Base-by-base conservation (phyloP, 2,888 invertebrate species). In the Ferrisia virgata region DNA sequence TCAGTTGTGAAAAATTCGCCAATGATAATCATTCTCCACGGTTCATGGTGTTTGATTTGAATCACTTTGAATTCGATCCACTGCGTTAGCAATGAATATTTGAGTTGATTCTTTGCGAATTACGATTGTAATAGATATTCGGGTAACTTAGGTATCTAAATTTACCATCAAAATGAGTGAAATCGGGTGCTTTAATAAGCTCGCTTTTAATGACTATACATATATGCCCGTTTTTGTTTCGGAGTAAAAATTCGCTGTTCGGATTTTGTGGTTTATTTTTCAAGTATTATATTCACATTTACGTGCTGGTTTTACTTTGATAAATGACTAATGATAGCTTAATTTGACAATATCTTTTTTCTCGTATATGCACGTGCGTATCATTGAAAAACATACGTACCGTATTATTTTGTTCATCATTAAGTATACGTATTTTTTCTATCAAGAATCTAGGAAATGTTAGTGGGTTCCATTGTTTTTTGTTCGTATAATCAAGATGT, bases 11-110 rank as follows among this genome's bases (percentile, higher is more conserved):
- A 64, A 64, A 64, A 64, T 64, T 64, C 58, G 22, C 58, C 58
- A 64, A 64, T 64, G 58, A 64, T 64, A 64, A 64, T 64, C 58
- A 64, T 64, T 64, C 58, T 64, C 58, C 58, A 28, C 58, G 58
- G 58, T 64, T 64, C 58, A 64, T 64, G 58, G 58, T 64, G 13
- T 64, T 28, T 25, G 28, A 64, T 64, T 64, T 8, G 25, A 64
- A 64, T 64, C 58, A 64, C 58, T 64, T 64, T 28, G 58, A 64
- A 64, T 64, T 64, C 58, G 58, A 64, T 64, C 58, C 58, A 64
- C 28, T 28, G 28, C 9, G 58, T 64, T 28, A 22, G 58, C 11
- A 25, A 18, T 8, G 47, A 47, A 47, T 47, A 4, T 18, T 28
- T 6, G 4, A 28, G 58, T 28, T 28, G 28, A 11, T 64, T 64